Evolutionary conservation across 2,113 vertebrate genomes (phyloP), one percentile per base, ranked within the genome.

Genomic region (Pollachius pollachius): DNA sequence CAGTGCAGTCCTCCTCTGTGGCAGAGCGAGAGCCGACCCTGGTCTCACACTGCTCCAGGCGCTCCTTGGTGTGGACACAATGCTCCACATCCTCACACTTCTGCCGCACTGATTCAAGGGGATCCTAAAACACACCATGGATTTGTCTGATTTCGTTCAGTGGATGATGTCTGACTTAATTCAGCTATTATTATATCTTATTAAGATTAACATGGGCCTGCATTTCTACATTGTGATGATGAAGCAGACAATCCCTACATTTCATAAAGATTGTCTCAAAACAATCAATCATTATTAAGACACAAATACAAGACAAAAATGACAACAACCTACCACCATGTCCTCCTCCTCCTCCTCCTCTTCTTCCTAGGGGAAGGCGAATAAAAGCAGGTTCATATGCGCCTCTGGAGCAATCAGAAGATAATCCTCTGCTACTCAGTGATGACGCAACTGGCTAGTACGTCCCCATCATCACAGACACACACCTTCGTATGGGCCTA

Each of bases 1-100:
- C 97, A 0, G 96, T 96, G 74, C 97, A 99, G 17, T 96, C 93
- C 85, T 99, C 97, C 6, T 80, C 67, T 0, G 96, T 97, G 0
- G 90, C 21, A 2, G 96, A 94, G 18, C 94, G 89, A 5, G 96
- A 95, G 23, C 90, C 89, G 1, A 98, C 96, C 25, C 96, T 92
- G 0, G 83, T 81, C 7, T 95, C 91, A 6, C 97, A 98, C 18
- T 89, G 52, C 70, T 96, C 94, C 59, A 97, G 89, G 19, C 76
- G 90, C 75, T 94, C 94, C 59, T 79, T 90, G 0, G 90, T 87
- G 81, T 96, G 94, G 66, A 78, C 80, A 4, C 96, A 98, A 76
- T 98, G 90, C 81, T 96, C 93, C 0, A 79, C 57, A 85, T 94
- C 90, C 69, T 89, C 94, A 52, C 97, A 98, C 0, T 94, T 94